Conservation (phyloP, 2,113 vertebrate species). For the Lucifuga dentata region DNA sequence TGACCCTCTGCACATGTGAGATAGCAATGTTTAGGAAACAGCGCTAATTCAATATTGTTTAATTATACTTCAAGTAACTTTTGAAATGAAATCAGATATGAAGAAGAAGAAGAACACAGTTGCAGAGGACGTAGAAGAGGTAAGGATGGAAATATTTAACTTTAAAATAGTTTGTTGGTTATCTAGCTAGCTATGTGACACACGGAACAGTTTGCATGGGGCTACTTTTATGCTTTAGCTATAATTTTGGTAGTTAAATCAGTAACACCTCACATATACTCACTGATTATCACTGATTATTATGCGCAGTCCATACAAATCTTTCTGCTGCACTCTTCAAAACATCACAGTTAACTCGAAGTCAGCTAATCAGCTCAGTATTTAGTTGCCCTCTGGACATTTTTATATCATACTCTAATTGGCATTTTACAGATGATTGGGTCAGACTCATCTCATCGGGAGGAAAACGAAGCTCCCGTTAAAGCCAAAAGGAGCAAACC, state of each 20-base stretch:
- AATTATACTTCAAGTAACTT: accelerated
- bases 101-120: slow-evolving; percentile 51
- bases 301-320: too few species aligned
- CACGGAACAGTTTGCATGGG: not conserved
- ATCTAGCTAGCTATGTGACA: not conserved
- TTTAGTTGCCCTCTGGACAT: too few species aligned
- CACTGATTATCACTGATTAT: too few species aligned
- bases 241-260: not conserved
- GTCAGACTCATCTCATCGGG: slow-evolving; percentile 25
- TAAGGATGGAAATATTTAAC: slow-evolving; percentile 6
- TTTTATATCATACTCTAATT: too few species aligned
- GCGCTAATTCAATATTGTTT: not conserved
- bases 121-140: slow-evolving; percentile 34
- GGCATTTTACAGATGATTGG: slow-evolving; percentile 55
- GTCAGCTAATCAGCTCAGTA: too few species aligned
- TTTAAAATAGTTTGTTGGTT: not conserved
- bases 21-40: not conserved
- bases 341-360: too few species aligned
- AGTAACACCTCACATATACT: too few species aligned
- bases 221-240: not conserved
- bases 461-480: slow-evolving; percentile 12
- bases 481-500: slow-evolving; percentile 70
- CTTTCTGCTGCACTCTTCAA: too few species aligned
- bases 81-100: slow-evolving; percentile 35
- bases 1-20: slow-evolving; percentile 73